Percentiles rank a stretch among this genome's conserved stretches.
These are phyloP conservation scores for Cairina moschata DNA, from an alignment of 2,113 vertebrate genomes.

Conservation along the genomic window DNA sequence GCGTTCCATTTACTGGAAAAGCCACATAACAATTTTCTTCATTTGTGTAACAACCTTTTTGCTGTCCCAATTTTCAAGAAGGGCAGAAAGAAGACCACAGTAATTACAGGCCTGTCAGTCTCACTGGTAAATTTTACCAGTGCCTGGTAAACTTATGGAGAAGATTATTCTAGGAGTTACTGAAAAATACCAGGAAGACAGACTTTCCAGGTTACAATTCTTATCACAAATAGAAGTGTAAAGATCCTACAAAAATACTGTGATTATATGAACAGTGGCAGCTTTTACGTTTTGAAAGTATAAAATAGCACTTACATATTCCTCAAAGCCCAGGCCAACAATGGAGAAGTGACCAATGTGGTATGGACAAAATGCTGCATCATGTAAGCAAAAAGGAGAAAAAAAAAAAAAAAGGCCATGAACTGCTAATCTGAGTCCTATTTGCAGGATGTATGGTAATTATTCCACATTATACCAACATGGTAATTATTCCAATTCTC, in stretches of 20 bases:
- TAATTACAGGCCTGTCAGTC: too few relatives aligned
- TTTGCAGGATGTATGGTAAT: neutral
- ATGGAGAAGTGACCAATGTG: slow-evolving; percentile 97
- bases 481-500: neutral
- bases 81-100: too few relatives aligned
- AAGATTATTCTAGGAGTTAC: too few relatives aligned
- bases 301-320: slow-evolving; percentile 86
- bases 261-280: neutral
- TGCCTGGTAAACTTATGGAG: too few relatives aligned
- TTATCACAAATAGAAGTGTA: neutral
- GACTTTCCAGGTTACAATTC: neutral
- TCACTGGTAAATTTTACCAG: too few relatives aligned
- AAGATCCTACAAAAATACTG: neutral
- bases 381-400: neutral
- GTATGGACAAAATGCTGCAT: slow-evolving; percentile 94
- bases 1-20: neutral
- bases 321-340: slow-evolving; percentile 93
- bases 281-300: neutral
- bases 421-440: neutral
- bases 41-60: neutral
- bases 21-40: neutral
- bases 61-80: too few relatives aligned
- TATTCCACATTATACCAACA: neutral
- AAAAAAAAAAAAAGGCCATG: neutral
- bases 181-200: too few relatives aligned